Percentiles rank a stretch among this genome's conserved stretches.
phyloP scores from a whole-genome alignment of 2,113 vertebrate species.

The Pholis gunnellus region DNA sequence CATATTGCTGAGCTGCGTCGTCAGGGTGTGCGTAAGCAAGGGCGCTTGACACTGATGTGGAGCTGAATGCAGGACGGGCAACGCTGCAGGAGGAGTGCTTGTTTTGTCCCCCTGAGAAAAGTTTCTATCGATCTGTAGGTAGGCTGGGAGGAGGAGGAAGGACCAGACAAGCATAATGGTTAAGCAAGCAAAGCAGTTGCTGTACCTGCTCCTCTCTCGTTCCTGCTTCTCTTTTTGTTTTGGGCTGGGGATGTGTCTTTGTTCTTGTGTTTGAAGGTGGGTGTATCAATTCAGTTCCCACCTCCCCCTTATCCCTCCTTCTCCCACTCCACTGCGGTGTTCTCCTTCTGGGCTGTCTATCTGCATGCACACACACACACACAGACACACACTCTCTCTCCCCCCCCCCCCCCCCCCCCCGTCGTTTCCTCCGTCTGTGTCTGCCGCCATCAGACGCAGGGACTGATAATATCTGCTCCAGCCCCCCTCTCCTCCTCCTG shows the following conservation, averaged over 20 bases:
- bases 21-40: conserved; percentile 65
- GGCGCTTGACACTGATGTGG: conserved; percentile 61
- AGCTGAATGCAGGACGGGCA: conserved; percentile 67
- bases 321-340: conserved; percentile 75
- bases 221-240: conserved; percentile 23
- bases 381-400: conserved; percentile 42
- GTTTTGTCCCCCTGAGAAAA: conserved; percentile 62
- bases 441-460: conserved; percentile 77
- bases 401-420: conserved; percentile 59
- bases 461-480: conserved; percentile 79
- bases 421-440: conserved; percentile 79
- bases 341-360: conserved; percentile 78
- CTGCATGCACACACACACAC: conserved; percentile 54
- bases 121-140: conserved; percentile 75
- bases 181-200: conserved; percentile 63
- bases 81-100: conserved; percentile 53
- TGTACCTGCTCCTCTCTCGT: conserved; percentile 58
- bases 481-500: conserved; percentile 41
- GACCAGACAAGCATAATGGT: conserved; percentile 61
- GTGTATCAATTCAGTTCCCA: conserved; percentile 70
- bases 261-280: conserved; percentile 77
- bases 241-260: conserved; percentile 68
- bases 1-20: conserved; percentile 58
- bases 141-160: conserved; percentile 60
- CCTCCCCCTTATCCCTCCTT: conserved; percentile 56